Conservation (phyloP, 2,888 invertebrate species). For the Epistrophella euchroma region DNA sequence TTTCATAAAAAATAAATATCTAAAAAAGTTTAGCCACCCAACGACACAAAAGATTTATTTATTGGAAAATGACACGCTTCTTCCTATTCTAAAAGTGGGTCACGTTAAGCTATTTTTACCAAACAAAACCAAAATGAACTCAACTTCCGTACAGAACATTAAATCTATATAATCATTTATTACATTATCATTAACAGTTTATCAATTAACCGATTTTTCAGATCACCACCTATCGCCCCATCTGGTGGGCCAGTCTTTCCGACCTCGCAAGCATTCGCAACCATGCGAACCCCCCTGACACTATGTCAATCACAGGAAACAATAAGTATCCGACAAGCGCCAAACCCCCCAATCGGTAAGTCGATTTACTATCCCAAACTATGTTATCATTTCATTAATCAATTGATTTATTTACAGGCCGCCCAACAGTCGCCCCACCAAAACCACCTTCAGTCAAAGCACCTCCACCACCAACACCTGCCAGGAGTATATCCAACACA, state of each 20-base stretch:
- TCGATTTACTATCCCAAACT: not conserved
- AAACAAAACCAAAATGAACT: not conserved
- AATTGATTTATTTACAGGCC: conserved; percentile 78
- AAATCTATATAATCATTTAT: conserved; percentile 27
- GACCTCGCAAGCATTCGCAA: conserved; percentile 83
- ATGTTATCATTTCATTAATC: conserved; percentile 44
- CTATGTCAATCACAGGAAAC: conserved; percentile 81
- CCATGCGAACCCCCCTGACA: conserved; percentile 82
- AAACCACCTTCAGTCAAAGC: conserved; percentile 82
- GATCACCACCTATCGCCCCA: conserved; percentile 83
- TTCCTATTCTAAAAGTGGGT: not conserved
- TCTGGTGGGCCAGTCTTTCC: conserved; percentile 81
- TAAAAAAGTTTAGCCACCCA: not conserved
- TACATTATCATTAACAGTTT: not conserved
- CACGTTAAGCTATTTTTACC: not conserved
- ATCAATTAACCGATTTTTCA: conserved; percentile 69
- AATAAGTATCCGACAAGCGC: conserved; percentile 81
- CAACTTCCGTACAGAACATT: conserved; percentile 1
- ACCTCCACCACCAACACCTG: conserved; percentile 84
- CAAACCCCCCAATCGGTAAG: conserved; percentile 82
- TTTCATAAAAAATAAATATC: not conserved
- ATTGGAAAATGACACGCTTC: not conserved
- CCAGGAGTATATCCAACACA: conserved; percentile 83
- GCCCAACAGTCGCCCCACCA: conserved; percentile 82
- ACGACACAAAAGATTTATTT: not conserved